phyloP scores from a whole-genome alignment of 2,888 invertebrate species.

The Dasysyrphus albostriatus region DNA sequence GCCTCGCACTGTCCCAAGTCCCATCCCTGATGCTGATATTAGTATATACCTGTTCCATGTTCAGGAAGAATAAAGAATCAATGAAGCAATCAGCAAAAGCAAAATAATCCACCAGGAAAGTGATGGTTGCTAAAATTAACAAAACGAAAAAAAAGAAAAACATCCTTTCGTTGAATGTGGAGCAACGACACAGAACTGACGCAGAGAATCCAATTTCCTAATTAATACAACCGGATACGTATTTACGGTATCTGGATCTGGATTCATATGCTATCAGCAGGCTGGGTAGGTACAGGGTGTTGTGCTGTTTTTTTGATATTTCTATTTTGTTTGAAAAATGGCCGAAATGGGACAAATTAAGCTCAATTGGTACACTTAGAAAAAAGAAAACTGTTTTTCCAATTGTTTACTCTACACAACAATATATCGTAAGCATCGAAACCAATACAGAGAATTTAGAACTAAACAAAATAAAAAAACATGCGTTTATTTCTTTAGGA shows the following conservation, averaged over 20 bases:
- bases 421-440: too few relatives aligned
- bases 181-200: constrained; percentile 1
- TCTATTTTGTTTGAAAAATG: too few relatives aligned
- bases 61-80: constrained; percentile 34
- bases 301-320: too few relatives aligned
- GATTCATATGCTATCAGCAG: neutral
- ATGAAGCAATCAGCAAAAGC: constrained; percentile 36
- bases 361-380: too few relatives aligned
- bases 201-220: constrained; percentile 53
- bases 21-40: neutral
- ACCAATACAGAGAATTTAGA: too few relatives aligned
- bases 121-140: constrained; percentile 1
- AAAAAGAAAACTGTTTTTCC: too few relatives aligned
- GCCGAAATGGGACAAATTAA: too few relatives aligned
- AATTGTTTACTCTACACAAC: too few relatives aligned
- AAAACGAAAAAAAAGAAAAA: neutral
- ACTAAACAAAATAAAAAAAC: too few relatives aligned
- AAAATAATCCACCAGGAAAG: constrained; percentile 32
- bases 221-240: constrained; percentile 34
- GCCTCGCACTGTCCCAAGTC: neutral
- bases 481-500: too few relatives aligned
- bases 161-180: neutral
- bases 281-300: neutral
- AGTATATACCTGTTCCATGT: constrained; percentile 3
- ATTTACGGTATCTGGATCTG: neutral